Percentiles rank a stretch among this genome's conserved stretches.
Evolutionary conservation across 2,888 invertebrate species (phyloP).

Genomic region (Limnephilus rhombicus): DNA sequence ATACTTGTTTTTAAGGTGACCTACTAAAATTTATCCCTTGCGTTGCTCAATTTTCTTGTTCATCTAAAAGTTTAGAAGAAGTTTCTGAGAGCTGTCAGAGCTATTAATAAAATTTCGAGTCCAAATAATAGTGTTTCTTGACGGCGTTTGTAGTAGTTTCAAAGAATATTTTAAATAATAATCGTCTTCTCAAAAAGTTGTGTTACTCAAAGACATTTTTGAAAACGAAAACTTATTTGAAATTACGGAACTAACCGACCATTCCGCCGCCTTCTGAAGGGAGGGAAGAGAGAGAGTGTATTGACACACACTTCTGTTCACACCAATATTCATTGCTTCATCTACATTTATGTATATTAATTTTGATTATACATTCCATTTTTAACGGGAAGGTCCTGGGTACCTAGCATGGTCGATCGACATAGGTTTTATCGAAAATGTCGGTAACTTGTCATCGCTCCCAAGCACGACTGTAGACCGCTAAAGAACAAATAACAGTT

Average conservation of each 20-base stretch:
- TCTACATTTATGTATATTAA: too few relatives aligned
- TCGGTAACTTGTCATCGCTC: too few relatives aligned
- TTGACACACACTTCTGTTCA: too few relatives aligned
- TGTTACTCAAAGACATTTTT: background rate
- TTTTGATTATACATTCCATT: too few relatives aligned
- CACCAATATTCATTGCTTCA: too few relatives aligned
- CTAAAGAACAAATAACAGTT: too few relatives aligned
- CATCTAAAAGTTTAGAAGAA: background rate
- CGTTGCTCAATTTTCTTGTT: background rate
- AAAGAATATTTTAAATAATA: background rate
- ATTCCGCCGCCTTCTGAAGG: background rate
- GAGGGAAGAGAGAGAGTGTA: too few relatives aligned
- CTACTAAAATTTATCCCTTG: background rate
- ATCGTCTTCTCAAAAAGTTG: background rate
- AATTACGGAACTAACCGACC: background rate
- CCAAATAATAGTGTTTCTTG: background rate
- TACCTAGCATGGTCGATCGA: too few relatives aligned
- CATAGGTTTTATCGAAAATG: too few relatives aligned
- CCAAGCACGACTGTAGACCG: too few relatives aligned
- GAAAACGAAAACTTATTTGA: background rate
- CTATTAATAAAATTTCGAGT: background rate
- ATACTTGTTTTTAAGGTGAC: background rate
- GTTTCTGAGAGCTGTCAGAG: background rate
- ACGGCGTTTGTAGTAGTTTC: background rate
- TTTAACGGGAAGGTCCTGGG: too few relatives aligned